A percentile compares a stretch with the other conserved stretches of the same genome.
Evolutionary conservation across 2,888 invertebrate species (phyloP).

Genomic region (Torymus texanus): DNA sequence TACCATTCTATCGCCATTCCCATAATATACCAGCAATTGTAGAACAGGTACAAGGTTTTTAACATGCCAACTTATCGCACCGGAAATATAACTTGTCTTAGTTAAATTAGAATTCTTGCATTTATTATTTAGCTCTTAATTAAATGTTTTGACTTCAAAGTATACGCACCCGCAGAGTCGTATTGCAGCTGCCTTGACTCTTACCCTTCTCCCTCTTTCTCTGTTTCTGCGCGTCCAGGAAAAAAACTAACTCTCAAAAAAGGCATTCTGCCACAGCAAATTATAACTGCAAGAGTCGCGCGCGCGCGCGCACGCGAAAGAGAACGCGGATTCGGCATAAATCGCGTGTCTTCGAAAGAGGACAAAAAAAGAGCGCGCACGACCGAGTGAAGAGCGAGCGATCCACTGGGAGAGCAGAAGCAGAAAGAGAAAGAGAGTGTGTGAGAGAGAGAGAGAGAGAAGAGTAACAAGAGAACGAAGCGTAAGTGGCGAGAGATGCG

Average conservation of each 20-base stretch:
- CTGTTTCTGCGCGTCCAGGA: too few relatives aligned
- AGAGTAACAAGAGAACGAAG: slow-evolving; percentile 14
- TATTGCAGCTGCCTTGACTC: too few relatives aligned
- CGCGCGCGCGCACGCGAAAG: neutral
- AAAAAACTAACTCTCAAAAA: neutral
- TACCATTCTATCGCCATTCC: too few relatives aligned
- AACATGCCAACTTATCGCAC: too few relatives aligned
- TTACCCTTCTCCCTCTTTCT: too few relatives aligned
- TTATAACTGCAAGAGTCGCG: slow-evolving; percentile 31
- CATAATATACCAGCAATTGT: too few relatives aligned
- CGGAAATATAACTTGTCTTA: too few relatives aligned
- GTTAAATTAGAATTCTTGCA: too few relatives aligned
- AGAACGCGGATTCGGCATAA: slow-evolving; percentile 45
- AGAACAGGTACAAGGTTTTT: too few relatives aligned
- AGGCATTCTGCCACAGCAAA: slow-evolving; percentile 12
- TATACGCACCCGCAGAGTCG: too few relatives aligned
- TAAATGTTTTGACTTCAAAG: too few relatives aligned
- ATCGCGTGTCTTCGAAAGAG: slow-evolving; percentile 40
- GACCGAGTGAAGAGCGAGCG: neutral
- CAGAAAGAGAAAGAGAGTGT: neutral
- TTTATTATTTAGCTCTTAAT: too few relatives aligned
- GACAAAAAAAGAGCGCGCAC: slow-evolving; percentile 14
- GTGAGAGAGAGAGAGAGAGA: slow-evolving; percentile 1
- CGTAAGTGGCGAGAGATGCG: slow-evolving; percentile 35
- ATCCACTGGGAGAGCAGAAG: neutral